Conservation (phyloP, 1,140 invertebrate species). For the Tetragonula clypearis region DNA sequence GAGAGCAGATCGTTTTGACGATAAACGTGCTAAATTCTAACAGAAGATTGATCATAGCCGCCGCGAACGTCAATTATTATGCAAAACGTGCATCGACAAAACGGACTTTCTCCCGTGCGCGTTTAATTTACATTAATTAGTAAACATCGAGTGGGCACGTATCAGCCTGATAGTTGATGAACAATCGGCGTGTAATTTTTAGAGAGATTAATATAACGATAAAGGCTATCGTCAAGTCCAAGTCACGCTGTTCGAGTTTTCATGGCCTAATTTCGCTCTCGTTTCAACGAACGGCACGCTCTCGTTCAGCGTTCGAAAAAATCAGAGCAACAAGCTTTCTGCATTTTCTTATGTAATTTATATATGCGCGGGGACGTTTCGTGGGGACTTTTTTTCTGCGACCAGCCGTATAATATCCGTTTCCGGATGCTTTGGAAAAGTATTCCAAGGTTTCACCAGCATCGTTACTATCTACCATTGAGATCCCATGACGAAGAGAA, state of each 20-base stretch:
- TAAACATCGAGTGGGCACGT: neutral
- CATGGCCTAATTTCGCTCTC: neutral
- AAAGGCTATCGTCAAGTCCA: neutral
- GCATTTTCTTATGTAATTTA: neutral
- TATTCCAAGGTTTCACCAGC: neutral
- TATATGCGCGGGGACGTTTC: too few species aligned
- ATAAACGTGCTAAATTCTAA: neutral
- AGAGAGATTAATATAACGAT: neutral
- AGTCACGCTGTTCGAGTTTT: neutral
- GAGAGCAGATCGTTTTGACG: neutral
- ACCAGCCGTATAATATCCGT: neutral
- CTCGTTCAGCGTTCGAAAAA: neutral
- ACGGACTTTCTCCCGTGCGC: neutral
- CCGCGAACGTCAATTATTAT: conserved; percentile 15
- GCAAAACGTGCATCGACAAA: conserved; percentile 1
- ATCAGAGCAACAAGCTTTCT: neutral
- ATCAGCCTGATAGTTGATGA: neutral
- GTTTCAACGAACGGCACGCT: neutral
- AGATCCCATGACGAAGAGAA: neutral
- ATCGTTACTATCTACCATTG: neutral
- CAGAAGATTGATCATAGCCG: neutral
- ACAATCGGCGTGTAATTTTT: neutral
- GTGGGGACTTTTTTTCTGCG: neutral
- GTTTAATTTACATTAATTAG: conserved; percentile 6
- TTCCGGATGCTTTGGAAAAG: neutral